A percentile compares a stretch with the other conserved stretches of the same genome.
Evolutionary conservation across 2,113 vertebrate genomes (phyloP).

Genomic region (Recurvirostra avosetta): DNA sequence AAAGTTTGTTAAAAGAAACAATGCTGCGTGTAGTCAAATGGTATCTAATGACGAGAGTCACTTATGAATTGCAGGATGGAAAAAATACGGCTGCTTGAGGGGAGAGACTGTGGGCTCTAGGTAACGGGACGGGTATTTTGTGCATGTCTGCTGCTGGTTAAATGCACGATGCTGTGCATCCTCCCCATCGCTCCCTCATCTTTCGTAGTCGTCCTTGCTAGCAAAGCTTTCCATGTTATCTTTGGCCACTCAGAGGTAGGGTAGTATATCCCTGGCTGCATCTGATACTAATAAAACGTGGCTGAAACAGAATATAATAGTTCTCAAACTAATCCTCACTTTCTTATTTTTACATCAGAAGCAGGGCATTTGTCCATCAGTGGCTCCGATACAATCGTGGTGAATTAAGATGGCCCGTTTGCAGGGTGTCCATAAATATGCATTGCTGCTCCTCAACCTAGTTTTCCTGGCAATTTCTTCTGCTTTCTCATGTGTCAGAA

Average conservation of each 20-base stretch:
- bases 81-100: background rate
- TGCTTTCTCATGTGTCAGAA: slow-evolving; percentile 28
- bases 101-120: background rate
- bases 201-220: background rate
- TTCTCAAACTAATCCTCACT: background rate
- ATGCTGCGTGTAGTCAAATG: background rate
- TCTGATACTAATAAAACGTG: background rate
- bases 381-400: background rate
- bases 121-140: background rate
- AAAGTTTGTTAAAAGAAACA: background rate
- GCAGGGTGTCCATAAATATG: slow-evolving; percentile 12
- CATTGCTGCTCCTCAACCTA: background rate
- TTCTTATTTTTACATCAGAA: slow-evolving; percentile 32
- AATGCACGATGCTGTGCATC: background rate
- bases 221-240: slow-evolving; percentile 19
- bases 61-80: background rate
- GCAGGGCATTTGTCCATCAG: background rate
- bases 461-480: slow-evolving; percentile 29
- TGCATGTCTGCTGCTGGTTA: background rate
- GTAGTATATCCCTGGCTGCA: slow-evolving; percentile 9
- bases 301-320: background rate
- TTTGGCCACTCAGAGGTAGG: slow-evolving; percentile 3
- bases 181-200: background rate
- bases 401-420: background rate
- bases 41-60: background rate